Evolutionary conservation across 2,888 invertebrate species (phyloP).

Genomic region (Aleiodes alternator): DNA sequence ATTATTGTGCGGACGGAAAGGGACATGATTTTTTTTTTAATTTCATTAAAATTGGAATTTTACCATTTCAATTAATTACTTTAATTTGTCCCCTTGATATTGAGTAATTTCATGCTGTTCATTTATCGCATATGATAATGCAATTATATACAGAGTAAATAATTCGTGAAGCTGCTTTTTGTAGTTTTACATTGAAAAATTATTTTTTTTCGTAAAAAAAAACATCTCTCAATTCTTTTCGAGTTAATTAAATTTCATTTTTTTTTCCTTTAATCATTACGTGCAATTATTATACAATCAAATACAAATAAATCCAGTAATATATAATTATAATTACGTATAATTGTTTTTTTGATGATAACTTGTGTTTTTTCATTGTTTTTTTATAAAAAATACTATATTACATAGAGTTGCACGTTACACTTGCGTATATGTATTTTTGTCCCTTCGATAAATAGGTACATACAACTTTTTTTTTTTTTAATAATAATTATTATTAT

Average conservation of each 20-base stretch:
- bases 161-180: no score
- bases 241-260: neutral
- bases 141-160: no score
- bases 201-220: neutral
- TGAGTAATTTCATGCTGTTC: no score
- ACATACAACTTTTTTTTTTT: slow-evolving; percentile 28
- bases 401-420: slow-evolving; percentile 44
- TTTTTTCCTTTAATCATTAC: slow-evolving; percentile 2
- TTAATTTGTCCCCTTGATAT: no score
- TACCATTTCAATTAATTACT: neutral
- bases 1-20: slow-evolving; percentile 45
- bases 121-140: neutral
- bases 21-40: slow-evolving; percentile 23
- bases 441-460: slow-evolving; percentile 31
- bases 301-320: slow-evolving; percentile 32
- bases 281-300: slow-evolving; percentile 33
- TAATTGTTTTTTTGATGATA: slow-evolving; percentile 26
- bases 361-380: slow-evolving; percentile 29
- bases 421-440: slow-evolving; percentile 31
- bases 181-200: neutral
- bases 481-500: neutral
- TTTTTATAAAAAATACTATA: slow-evolving; percentile 50
- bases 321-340: slow-evolving; percentile 29
- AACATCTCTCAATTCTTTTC: neutral
- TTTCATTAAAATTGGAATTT: slow-evolving; percentile 16